A percentile compares a stretch with the other conserved stretches of the same genome.
phyloP scores from a whole-genome alignment of 2,113 vertebrate species.

The Gymnocephalus cernua region DNA sequence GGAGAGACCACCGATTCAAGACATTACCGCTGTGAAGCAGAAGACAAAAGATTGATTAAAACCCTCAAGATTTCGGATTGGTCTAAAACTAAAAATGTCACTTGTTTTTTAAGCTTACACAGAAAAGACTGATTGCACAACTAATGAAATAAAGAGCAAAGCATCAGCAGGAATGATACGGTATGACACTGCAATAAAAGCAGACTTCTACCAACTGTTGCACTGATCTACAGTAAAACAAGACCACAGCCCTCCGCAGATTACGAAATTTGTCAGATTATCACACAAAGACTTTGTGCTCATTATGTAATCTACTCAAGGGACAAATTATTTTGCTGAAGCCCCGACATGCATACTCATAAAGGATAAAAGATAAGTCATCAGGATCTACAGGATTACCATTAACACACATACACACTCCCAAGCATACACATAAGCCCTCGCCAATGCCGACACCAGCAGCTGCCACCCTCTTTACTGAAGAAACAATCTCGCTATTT shows the following conservation, averaged over 20 bases:
- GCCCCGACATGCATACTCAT: conserved; percentile 55
- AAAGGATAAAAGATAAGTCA: conserved; percentile 65
- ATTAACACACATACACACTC: conserved; percentile 63
- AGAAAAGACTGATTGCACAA: neutral
- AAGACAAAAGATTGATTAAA: conserved; percentile 6
- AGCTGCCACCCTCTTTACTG: conserved; percentile 73
- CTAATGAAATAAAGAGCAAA: neutral
- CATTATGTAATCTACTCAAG: conserved; percentile 63
- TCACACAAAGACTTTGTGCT: conserved; percentile 49
- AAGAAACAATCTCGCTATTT: conserved; percentile 79
- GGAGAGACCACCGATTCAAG: conserved; percentile 78
- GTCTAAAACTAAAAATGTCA: neutral
- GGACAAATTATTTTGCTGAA: conserved; percentile 55
- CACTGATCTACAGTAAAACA: conserved; percentile 2
- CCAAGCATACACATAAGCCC: conserved; percentile 60
- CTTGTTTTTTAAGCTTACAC: neutral
- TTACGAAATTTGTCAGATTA: conserved; percentile 60
- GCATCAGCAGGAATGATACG: neutral
- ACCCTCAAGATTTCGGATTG: neutral
- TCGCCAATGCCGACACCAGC: conserved; percentile 59
- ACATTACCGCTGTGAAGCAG: conserved; percentile 80
- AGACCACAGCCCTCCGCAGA: conserved; percentile 14
- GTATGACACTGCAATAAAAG: neutral
- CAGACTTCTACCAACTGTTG: neutral
- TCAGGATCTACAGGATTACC: conserved; percentile 72